A percentile compares a stretch with the other conserved stretches of the same genome.
Evolutionary conservation across 2,797 vertebrate genomes (phyloP).

Genomic region (Lerista edwardsae): DNA sequence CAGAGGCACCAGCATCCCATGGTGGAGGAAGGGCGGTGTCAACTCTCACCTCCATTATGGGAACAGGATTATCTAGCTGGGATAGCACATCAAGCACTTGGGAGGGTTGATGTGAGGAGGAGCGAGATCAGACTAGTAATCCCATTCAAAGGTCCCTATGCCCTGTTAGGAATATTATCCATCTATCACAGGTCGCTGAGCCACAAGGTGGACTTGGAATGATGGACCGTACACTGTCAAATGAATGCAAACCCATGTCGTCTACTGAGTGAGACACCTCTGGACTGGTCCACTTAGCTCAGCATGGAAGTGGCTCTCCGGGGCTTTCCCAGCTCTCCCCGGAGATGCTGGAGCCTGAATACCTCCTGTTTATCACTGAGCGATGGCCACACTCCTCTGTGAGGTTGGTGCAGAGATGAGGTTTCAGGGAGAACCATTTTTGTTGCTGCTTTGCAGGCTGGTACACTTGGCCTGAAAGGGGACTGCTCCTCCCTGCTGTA

Average conservation of each 20-base stretch:
- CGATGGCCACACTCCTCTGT: no score
- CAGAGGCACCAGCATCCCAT: background rate
- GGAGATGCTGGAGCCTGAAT: no score
- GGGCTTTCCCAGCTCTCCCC: no score
- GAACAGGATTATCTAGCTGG: background rate
- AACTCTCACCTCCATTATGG: background rate
- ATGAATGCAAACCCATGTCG: no score
- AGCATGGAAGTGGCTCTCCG: no score
- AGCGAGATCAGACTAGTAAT: background rate
- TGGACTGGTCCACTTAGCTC: no score
- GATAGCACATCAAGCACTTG: background rate
- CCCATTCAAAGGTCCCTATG: background rate
- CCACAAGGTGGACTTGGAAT: background rate
- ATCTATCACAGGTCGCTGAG: background rate
- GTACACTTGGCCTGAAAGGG: background rate
- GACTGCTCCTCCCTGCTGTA: background rate
- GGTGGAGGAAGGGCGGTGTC: background rate
- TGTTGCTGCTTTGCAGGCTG: background rate
- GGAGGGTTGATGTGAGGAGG: background rate
- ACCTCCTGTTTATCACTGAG: no score
- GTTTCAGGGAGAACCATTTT: background rate
- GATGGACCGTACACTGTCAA: no score
- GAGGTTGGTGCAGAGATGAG: background rate
- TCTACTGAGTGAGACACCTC: no score
- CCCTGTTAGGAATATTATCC: background rate